These are phyloP conservation scores for Danaus plexippus DNA, from an alignment of 1,140 invertebrate genomes.

Conservation along the genomic window DNA sequence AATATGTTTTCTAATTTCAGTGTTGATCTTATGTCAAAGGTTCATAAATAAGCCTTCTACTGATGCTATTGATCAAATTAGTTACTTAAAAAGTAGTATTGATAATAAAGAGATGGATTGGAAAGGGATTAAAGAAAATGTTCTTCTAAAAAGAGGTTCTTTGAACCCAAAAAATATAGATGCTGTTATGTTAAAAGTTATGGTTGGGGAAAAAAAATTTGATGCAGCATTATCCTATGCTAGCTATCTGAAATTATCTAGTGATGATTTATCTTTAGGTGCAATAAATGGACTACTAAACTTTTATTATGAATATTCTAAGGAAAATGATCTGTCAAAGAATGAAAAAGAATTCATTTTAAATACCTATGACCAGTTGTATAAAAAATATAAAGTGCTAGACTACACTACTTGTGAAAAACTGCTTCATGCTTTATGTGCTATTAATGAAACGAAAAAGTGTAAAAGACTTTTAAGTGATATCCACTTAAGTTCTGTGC, in stretches of 20 bases:
- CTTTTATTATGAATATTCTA: constrained; percentile 63
- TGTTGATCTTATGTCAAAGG: too few species aligned
- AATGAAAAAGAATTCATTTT: constrained; percentile 73
- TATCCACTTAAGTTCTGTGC: constrained; percentile 60
- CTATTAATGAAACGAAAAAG: constrained; percentile 76
- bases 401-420: constrained; percentile 73
- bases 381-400: constrained; percentile 71
- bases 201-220: constrained; percentile 52
- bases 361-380: constrained; percentile 68
- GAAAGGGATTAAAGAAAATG: constrained; percentile 40
- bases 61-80: too few species aligned
- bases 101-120: constrained; percentile 31
- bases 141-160: constrained; percentile 37
- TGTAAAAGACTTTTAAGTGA: constrained; percentile 74
- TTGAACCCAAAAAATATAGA: constrained; percentile 72
- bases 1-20: too few species aligned
- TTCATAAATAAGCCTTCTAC: too few species aligned
- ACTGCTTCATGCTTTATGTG: constrained; percentile 74
- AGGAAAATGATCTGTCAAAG: constrained; percentile 46
- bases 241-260: constrained; percentile 67
- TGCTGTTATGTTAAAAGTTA: constrained; percentile 70
- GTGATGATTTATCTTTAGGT: constrained; percentile 69
- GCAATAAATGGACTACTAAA: constrained; percentile 71
- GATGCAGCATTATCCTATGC: constrained; percentile 73
- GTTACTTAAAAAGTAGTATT: too few species aligned